Evolutionary conservation across 2,888 invertebrate genomes (phyloP).

Genomic region (Melanostoma mellinum): DNA sequence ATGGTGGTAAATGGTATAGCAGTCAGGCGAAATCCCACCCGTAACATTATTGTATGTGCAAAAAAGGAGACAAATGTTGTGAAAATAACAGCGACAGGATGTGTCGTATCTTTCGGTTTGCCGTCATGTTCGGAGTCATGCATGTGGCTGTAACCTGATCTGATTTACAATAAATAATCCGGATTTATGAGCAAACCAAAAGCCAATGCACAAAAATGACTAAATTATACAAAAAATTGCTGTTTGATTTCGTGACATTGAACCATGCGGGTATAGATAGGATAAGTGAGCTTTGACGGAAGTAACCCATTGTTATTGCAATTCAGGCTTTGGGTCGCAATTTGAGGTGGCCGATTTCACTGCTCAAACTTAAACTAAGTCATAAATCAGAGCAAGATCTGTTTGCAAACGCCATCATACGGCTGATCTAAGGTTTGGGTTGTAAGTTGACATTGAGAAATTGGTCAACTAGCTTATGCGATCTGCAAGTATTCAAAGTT

Average conservation of each 20-base stretch:
- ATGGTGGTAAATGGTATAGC: constrained; percentile 10
- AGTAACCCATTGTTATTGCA: too few species aligned
- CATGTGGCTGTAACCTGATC: constrained; percentile 79
- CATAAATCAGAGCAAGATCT: too few species aligned
- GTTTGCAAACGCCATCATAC: too few species aligned
- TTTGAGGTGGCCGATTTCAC: too few species aligned
- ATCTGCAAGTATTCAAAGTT: too few species aligned
- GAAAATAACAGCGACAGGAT: constrained; percentile 67
- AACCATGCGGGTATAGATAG: constrained; percentile 31
- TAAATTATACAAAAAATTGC: constrained; percentile 44
- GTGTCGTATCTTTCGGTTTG: constrained; percentile 71
- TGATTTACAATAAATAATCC: constrained; percentile 79
- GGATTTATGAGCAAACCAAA: constrained; percentile 65
- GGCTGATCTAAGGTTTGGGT: too few species aligned
- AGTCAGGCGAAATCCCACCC: constrained; percentile 29
- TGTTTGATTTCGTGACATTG: constrained; percentile 54
- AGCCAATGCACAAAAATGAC: constrained; percentile 47
- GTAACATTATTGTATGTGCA: constrained; percentile 10
- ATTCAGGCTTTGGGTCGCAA: too few species aligned
- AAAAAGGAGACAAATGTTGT: constrained; percentile 64
- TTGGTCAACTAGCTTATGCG: too few species aligned
- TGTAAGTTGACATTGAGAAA: too few species aligned
- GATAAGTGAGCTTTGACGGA: constrained; percentile 24
- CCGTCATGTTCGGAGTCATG: constrained; percentile 67
- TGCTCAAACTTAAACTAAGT: too few species aligned